Base-by-base conservation (phyloP, 2,113 vertebrate genomes). In the Carassius carassius region DNA sequence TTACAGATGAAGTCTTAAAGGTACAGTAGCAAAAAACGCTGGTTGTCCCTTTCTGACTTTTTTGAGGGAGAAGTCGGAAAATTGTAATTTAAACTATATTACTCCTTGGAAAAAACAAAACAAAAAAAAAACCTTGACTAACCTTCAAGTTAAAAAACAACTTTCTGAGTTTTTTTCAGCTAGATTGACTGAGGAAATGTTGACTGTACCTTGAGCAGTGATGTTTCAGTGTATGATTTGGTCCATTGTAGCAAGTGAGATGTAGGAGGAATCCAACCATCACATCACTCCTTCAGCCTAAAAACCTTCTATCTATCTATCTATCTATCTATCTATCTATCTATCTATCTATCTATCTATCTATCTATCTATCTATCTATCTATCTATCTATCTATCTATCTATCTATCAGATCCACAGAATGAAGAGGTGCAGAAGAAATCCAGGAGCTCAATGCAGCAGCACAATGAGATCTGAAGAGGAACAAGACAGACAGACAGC, bases 231-330 rank as follows among this genome's bases (percentile, higher is more conserved):
- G 90, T 83, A 60, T 87, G 87, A 86, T 86, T 88, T 88, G 90
- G 90, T 93, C 94, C 94, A 95, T 94, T 87, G 76, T 78, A 90
- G 90, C 91, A 21, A 87, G 78, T 88, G 86, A 87, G 91, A 85
- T 82, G 81, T 82, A 88, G 89, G 77, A 58, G 3, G 60, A 72
- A 80, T 82, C 62, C 86, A 58, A 60, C 7, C 65, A 89, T 94
- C 93, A 93, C 93, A 92, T 92, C 49, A 85, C 90, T 86, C 86
- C 86, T 67, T 56, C 11, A 73, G 44, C 25, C 41, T 23, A 16
- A 35, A 81, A 69, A 67, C 85, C 65, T 51, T 11, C 54, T 56
- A 3, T 47, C 62, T 65, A 6, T 74, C 62, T 82, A 32, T 63
- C 62, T 65, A 56, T 60, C 56, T 70, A 14, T 41, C 74, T 23